Evolutionary conservation across 2,888 invertebrate genomes (phyloP).

Genomic region (Hyposoter dolosus): DNA sequence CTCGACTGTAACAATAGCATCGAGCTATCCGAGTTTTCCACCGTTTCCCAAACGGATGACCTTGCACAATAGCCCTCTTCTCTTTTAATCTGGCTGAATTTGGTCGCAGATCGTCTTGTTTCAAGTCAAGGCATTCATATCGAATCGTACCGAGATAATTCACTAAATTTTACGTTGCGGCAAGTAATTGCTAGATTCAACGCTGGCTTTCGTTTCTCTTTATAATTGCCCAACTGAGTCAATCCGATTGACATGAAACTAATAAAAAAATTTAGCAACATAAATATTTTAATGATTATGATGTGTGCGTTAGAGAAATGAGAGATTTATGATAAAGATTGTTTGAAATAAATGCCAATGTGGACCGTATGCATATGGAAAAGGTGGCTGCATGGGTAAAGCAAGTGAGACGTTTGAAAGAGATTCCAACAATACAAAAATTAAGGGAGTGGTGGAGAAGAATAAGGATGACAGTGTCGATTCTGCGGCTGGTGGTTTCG

Average conservation of each 20-base stretch:
- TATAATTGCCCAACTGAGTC: too few species aligned
- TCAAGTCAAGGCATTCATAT: not conserved
- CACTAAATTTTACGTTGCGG: too few species aligned
- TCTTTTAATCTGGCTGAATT: not conserved
- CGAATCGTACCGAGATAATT: not conserved
- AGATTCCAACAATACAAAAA: slow-evolving; percentile 46
- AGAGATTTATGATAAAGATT: not conserved
- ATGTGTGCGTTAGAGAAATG: too few species aligned
- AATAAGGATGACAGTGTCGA: slow-evolving; percentile 24
- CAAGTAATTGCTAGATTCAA: too few species aligned
- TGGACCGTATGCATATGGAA: not conserved
- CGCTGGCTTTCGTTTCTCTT: too few species aligned
- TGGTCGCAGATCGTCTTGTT: not conserved
- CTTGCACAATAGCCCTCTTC: not conserved
- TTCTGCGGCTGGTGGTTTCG: slow-evolving; percentile 50
- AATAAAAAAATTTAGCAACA: too few species aligned
- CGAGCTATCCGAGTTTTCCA: slow-evolving; percentile 48
- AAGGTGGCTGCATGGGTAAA: not conserved
- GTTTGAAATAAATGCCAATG: slow-evolving; percentile 3
- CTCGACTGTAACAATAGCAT: slow-evolving; percentile 37
- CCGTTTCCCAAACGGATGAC: slow-evolving; percentile 17
- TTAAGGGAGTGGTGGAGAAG: slow-evolving; percentile 36
- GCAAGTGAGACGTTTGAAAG: slow-evolving; percentile 13
- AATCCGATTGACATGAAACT: too few species aligned
- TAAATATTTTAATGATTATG: too few species aligned